phyloP scores from a whole-genome alignment of 2,888 invertebrate species.

The Drosophila kokeensis region DNA sequence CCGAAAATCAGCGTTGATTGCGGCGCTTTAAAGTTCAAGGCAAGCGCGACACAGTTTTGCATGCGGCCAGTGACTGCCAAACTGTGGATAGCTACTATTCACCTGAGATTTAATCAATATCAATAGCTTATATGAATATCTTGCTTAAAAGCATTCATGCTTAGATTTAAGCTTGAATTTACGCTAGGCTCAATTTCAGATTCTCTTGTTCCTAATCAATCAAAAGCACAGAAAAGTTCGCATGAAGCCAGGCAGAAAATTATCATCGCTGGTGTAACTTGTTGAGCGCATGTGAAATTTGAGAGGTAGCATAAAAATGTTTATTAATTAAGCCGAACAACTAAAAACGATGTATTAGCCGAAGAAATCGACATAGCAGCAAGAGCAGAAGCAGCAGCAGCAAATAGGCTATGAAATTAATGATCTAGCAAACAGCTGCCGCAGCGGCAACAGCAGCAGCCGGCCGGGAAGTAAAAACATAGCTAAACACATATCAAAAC shows the following conservation, averaged over 20 bases:
- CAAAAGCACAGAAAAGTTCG: not conserved
- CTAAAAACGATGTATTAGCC: conserved; percentile 20
- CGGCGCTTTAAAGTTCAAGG: conserved; percentile 38
- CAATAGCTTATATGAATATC: not conserved
- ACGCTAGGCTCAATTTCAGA: not conserved
- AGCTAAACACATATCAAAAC: conserved; percentile 33
- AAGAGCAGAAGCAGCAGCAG: conserved; percentile 21
- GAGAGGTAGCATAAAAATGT: conserved; percentile 24
- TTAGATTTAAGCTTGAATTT: not conserved
- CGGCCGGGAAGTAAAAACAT: conserved; percentile 35
- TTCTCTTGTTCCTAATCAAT: conserved; percentile 13
- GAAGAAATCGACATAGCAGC: conserved; percentile 38
- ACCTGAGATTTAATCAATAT: not conserved
- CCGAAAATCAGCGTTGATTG: not conserved
- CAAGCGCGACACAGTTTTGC: conserved; percentile 27
- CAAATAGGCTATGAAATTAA: conserved; percentile 62
- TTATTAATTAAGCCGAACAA: conserved; percentile 56
- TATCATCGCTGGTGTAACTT: conserved; percentile 40
- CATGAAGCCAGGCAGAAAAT: not conserved
- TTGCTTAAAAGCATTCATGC: not conserved
- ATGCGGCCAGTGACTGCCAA: conserved; percentile 7
- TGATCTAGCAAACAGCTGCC: conserved; percentile 42
- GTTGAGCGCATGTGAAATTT: conserved; percentile 14
- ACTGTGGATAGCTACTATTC: conserved; percentile 1
- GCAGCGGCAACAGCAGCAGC: conserved; percentile 16